Percentiles rank a stretch among this genome's conserved stretches.
Evolutionary conservation across 2,888 invertebrate species (phyloP).

Genomic region (Bombylius discolor): DNA sequence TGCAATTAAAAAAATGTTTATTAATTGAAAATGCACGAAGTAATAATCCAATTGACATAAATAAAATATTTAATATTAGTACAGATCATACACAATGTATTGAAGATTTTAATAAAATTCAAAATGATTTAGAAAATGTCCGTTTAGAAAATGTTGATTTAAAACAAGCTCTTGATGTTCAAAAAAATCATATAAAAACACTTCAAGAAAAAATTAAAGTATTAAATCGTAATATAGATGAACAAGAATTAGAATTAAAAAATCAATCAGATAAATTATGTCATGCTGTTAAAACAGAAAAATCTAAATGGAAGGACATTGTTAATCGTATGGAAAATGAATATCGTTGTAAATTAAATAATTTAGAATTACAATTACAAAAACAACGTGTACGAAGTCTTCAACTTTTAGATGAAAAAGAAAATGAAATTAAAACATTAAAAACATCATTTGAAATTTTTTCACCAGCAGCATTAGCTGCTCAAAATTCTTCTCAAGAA

Average conservation of each 20-base stretch:
- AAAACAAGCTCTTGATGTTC: constrained; percentile 26
- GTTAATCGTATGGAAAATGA: constrained; percentile 38
- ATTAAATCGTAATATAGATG: constrained; percentile 47
- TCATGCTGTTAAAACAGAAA: constrained; percentile 36
- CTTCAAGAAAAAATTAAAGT: constrained; percentile 54
- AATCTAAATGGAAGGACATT: constrained; percentile 28
- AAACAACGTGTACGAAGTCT: constrained; percentile 72
- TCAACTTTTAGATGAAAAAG: constrained; percentile 65
- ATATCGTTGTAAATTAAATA: constrained; percentile 40
- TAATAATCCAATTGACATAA: constrained; percentile 47
- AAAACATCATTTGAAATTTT: constrained; percentile 44
- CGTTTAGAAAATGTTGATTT: constrained; percentile 34
- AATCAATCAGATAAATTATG: constrained; percentile 44
- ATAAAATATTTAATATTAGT: constrained; percentile 38
- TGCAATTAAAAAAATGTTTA: constrained; percentile 47
- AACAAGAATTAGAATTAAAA: constrained; percentile 49
- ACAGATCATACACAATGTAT: constrained; percentile 44
- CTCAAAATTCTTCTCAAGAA: background rate
- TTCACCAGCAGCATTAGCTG: constrained; percentile 24
- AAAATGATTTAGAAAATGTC: constrained; percentile 53
- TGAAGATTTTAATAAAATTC: constrained; percentile 49
- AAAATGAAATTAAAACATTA: constrained; percentile 52
- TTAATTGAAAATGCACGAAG: constrained; percentile 46
- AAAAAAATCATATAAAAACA: constrained; percentile 48
- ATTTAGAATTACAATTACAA: constrained; percentile 57